Evolutionary conservation across 2,888 invertebrate species (phyloP).

Genomic region (Teleogryllus oceanicus): DNA sequence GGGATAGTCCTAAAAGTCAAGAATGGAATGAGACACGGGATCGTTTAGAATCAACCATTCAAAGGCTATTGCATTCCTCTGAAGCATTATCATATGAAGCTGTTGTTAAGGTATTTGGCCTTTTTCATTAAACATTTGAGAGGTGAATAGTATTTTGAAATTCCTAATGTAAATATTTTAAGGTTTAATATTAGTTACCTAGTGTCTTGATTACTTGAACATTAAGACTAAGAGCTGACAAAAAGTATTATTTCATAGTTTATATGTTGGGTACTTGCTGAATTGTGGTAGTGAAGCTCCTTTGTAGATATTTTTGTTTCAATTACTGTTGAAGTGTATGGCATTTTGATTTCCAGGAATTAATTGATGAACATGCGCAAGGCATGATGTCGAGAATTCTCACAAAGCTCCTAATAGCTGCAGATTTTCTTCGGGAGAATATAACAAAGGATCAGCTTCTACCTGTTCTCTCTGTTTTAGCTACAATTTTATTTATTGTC

Average conservation of each 20-base stretch:
- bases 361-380: slow-evolving; percentile 74
- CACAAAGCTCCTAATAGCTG: slow-evolving; percentile 61
- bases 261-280: too few relatives aligned
- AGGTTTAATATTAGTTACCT: too few relatives aligned
- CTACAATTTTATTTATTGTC: slow-evolving; percentile 73
- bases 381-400: slow-evolving; percentile 68
- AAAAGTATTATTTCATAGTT: too few relatives aligned
- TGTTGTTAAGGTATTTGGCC: slow-evolving; percentile 61
- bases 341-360: slow-evolving; percentile 54
- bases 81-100: slow-evolving; percentile 76
- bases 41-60: slow-evolving; percentile 68
- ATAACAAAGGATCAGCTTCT: slow-evolving; percentile 73
- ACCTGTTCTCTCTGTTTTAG: slow-evolving; percentile 72
- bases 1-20: slow-evolving; percentile 44
- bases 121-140: too few relatives aligned
- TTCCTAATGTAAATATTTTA: too few relatives aligned
- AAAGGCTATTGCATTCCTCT: slow-evolving; percentile 65
- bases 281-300: too few relatives aligned
- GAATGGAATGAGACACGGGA: slow-evolving; percentile 67
- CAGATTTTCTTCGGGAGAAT: slow-evolving; percentile 68
- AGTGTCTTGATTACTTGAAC: too few relatives aligned
- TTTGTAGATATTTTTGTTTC: not conserved
- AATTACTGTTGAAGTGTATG: slow-evolving; percentile 20
- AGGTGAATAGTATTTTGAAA: too few relatives aligned
- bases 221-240: too few relatives aligned